Evolutionary conservation across 1,140 invertebrate genomes (phyloP), one percentile per base, ranked within the genome.

Genomic region (Gryllus bimaculatus): DNA sequence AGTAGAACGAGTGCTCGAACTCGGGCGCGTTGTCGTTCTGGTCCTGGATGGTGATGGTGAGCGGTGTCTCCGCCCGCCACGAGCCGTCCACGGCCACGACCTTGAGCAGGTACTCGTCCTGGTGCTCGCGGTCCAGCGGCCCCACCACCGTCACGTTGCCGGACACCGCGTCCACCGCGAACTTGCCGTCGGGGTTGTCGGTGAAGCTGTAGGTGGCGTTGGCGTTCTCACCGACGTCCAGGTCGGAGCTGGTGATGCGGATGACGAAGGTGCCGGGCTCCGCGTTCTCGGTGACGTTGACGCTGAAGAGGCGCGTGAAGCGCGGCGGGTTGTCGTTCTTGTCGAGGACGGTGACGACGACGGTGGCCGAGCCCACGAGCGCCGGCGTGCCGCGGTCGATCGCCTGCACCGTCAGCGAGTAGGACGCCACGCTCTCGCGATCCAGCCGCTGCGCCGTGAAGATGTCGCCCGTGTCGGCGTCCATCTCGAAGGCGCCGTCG

Each of bases 311-410:
- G 76, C 96, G 87, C 0, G 96, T 97, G 84, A 99, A 99, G 80
- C 93, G 89, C 0, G 97, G 96, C 12, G 95, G 94, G 85, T 98
- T 97, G 85, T 99, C 97, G 86, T 99, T 98, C 85, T 96, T 96
- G 84, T 98, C 96, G 20, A 93, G 84, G 18, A 98, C 91, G 8
- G 91, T 94, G 0, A 98, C 89, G 18, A 95, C 83, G 0, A 98
- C 93, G 48, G 93, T 96, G 0, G 96, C 91, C 0, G 93, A 93
- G 10, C 96, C 95, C 0, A 94, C 93, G 75, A 95, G 85, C 78
- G 91, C 90, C 0, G 95, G 95, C 49, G 89, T 89, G 4, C 97
- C 96, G 83, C 95, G 91, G 86, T 99, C 97, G 4, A 93, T 87
- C 7, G 96, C 96, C 86, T 95, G 92, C 0, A 99, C 92, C 6